phyloP scores from a whole-genome alignment of 2,113 vertebrate genomes.

The Rhabdornis inornatus region DNA sequence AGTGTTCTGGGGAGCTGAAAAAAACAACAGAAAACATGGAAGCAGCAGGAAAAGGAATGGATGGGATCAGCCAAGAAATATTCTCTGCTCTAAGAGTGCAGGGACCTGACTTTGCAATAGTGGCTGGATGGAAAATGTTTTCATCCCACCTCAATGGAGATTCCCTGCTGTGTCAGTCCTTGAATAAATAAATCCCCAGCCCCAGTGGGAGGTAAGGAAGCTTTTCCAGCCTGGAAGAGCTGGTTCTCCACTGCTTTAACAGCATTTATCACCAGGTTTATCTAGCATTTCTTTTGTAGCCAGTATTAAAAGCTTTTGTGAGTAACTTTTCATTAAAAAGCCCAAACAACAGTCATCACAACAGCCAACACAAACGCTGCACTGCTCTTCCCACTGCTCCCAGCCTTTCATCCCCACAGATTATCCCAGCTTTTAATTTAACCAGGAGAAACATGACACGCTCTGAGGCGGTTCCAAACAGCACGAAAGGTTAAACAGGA shows the following conservation, averaged over 20 bases:
- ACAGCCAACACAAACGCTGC: not conserved
- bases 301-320: not conserved
- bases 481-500: not conserved
- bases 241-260: not conserved
- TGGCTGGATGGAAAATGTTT: not conserved
- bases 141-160: accelerated
- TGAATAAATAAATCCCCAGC: not conserved
- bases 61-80: not conserved
- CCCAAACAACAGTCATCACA: not conserved
- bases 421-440: constrained; percentile 14
- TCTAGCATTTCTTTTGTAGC: not conserved
- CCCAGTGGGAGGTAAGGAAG: not conserved
- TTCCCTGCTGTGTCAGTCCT: not conserved
- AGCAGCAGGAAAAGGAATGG: not conserved
- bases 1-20: not conserved
- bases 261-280: not conserved
- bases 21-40: not conserved
- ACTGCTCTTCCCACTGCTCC: not conserved
- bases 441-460: not conserved
- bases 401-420: not conserved
- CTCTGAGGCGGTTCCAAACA: not conserved
- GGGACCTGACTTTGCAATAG: accelerated
- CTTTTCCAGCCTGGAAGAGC: not conserved
- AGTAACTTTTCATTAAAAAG: constrained; percentile 9
- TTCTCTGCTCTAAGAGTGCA: not conserved